Evolutionary conservation across 2,888 invertebrate species (phyloP).

Genomic region (Apeira syringaria): DNA sequence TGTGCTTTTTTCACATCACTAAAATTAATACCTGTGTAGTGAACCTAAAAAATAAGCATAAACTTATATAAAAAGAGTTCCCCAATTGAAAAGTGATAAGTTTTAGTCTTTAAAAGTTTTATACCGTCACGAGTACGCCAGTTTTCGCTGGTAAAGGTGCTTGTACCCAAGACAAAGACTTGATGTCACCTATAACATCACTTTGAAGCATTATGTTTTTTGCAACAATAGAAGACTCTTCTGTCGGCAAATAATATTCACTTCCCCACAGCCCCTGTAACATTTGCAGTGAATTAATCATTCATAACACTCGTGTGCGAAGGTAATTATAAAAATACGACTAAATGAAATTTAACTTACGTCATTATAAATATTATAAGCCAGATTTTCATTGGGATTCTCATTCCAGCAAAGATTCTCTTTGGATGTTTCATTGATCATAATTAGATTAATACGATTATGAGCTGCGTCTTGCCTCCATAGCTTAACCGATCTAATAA

Average conservation of each 20-base stretch:
- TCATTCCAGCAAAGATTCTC: no score
- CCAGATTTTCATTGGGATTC: no score
- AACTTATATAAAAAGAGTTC: background rate
- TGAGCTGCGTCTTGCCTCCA: no score
- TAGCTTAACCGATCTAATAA: no score
- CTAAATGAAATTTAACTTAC: no score
- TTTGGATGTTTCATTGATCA: no score
- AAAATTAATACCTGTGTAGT: slow-evolving; percentile 26
- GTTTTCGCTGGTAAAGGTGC: slow-evolving; percentile 20
- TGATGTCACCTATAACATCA: slow-evolving; percentile 37
- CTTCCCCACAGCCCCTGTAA: slow-evolving; percentile 40
- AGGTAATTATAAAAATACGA: background rate
- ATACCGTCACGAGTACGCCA: slow-evolving; percentile 48
- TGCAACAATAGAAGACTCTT: slow-evolving; percentile 11
- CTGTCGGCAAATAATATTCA: slow-evolving; percentile 37
- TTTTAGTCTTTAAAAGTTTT: no score
- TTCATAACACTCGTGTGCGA: no score
- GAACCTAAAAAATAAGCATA: slow-evolving; percentile 32
- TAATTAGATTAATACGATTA: no score
- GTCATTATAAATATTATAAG: no score
- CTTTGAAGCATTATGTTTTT: slow-evolving; percentile 17
- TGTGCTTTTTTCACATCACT: slow-evolving; percentile 45
- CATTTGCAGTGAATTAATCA: background rate
- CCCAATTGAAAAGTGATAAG: no score
- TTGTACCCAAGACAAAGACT: slow-evolving; percentile 50